phyloP scores from a whole-genome alignment of 2,888 invertebrate genomes.

The Drosophila mimica region DNA sequence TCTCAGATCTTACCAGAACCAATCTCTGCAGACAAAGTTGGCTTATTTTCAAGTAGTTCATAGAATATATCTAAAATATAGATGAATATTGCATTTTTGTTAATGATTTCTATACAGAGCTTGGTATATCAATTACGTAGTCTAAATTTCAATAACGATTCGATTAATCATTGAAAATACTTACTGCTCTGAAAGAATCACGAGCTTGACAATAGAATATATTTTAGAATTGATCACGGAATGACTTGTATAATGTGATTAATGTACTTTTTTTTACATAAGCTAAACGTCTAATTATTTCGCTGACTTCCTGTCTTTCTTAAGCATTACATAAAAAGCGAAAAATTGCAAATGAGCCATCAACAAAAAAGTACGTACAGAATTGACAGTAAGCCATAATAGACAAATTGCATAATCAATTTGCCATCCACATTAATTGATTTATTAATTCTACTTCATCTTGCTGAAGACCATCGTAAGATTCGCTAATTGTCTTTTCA shows the following conservation, averaged over 20 bases:
- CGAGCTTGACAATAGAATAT: conserved; percentile 20
- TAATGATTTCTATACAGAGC: neutral
- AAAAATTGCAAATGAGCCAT: conserved; percentile 21
- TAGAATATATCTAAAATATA: neutral
- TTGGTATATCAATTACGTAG: neutral
- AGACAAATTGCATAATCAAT: conserved; percentile 43
- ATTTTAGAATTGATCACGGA: conserved; percentile 19
- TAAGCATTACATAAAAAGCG: conserved; percentile 41
- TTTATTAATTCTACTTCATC: conserved; percentile 37
- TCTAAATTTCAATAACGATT: conserved; percentile 13
- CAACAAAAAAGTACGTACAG: neutral
- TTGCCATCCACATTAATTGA: conserved; percentile 33
- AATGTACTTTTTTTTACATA: conserved; percentile 51
- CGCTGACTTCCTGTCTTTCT: conserved; percentile 42
- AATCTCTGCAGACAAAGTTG: neutral
- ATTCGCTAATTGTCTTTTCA: conserved; percentile 24
- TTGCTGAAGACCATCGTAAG: conserved; percentile 1
- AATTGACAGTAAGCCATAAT: neutral
- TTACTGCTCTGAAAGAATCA: conserved; percentile 21
- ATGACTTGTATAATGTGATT: conserved; percentile 42
- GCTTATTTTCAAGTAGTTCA: neutral
- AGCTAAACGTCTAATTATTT: conserved; percentile 29
- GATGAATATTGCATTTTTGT: neutral
- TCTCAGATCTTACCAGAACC: conserved; percentile 17
- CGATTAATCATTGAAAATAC: conserved; percentile 2